phyloP scores from a whole-genome alignment of 2,113 vertebrate genomes.

The Dunckerocampus dactyliophorus region DNA sequence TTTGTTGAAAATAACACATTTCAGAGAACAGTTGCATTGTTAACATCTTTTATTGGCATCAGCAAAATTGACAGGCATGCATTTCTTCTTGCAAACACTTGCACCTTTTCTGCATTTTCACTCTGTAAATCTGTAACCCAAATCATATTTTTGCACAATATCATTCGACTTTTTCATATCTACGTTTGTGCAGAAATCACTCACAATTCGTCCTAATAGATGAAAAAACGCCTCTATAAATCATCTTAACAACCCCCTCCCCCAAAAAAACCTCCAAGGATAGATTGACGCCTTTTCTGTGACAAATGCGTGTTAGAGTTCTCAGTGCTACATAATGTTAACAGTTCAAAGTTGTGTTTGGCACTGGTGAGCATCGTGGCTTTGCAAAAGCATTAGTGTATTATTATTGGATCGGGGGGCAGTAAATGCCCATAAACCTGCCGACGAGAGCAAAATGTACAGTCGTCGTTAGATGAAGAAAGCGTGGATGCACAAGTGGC shows the following conservation, averaged over 20 bases:
- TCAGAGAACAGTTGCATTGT: conserved; percentile 31
- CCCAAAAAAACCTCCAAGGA: conserved; percentile 34
- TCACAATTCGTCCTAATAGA: conserved; percentile 35
- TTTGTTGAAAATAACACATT: not conserved
- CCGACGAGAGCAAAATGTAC: conserved; percentile 55
- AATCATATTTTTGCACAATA: conserved; percentile 36
- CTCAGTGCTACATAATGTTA: conserved; percentile 35
- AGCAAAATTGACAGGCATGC: conserved; percentile 76
- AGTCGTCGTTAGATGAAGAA: conserved; percentile 64
- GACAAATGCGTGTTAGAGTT: conserved; percentile 32
- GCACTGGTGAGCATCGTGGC: conserved; percentile 52
- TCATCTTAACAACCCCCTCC: conserved; percentile 13
- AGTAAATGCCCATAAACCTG: conserved; percentile 53
- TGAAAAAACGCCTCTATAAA: conserved; percentile 33
- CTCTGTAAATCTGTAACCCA: conserved; percentile 38
- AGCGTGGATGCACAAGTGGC: conserved; percentile 56
- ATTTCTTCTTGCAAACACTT: conserved; percentile 51
- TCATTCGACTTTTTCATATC: conserved; percentile 34
- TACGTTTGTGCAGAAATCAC: conserved; percentile 47
- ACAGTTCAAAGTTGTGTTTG: conserved; percentile 38
- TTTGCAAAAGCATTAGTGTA: conserved; percentile 54
- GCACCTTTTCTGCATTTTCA: conserved; percentile 45
- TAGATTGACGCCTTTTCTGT: conserved; percentile 37
- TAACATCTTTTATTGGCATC: conserved; percentile 75
- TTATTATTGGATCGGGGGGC: conserved; percentile 45